Evolutionary conservation across 2,888 invertebrate genomes (phyloP).

Genomic region (Malacosoma neustria): DNA sequence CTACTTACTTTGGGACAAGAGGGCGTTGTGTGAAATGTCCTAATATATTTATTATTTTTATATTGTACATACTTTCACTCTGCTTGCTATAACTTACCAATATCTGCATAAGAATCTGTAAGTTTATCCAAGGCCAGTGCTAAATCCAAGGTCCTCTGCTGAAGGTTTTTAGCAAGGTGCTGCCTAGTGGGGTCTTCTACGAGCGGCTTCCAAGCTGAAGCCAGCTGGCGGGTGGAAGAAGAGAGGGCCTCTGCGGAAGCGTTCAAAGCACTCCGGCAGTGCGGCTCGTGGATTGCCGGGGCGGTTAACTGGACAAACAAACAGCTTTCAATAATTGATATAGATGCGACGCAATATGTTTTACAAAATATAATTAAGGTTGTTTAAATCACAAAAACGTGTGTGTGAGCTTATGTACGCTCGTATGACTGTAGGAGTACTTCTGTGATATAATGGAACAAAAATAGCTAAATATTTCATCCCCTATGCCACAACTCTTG

Average conservation of each 20-base stretch:
- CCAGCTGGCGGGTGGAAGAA: constrained; percentile 28
- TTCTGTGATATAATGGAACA: too few relatives aligned
- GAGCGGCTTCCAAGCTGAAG: constrained; percentile 28
- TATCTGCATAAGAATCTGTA: constrained; percentile 24
- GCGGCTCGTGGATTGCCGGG: constrained; percentile 43
- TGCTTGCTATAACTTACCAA: constrained; percentile 19
- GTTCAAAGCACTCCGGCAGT: constrained; percentile 50
- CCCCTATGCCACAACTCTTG: too few relatives aligned
- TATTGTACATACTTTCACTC: too few relatives aligned
- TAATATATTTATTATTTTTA: too few relatives aligned
- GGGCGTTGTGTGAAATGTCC: too few relatives aligned
- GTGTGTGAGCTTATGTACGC: too few relatives aligned
- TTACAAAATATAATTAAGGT: too few relatives aligned
- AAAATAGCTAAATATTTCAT: too few relatives aligned
- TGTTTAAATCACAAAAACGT: too few relatives aligned
- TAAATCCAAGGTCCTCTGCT: constrained; percentile 24
- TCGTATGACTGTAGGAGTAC: too few relatives aligned
- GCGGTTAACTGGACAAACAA: constrained; percentile 33
- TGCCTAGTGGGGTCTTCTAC: constrained; percentile 23
- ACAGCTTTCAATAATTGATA: neutral
- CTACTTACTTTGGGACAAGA: too few relatives aligned
- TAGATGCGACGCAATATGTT: too few relatives aligned
- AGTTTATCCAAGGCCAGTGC: constrained; percentile 39
- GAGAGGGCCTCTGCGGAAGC: constrained; percentile 35
- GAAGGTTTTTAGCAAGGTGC: constrained; percentile 13